Conservation (phyloP, 2,888 invertebrate species). For the Latrodectus elegans region DNA sequence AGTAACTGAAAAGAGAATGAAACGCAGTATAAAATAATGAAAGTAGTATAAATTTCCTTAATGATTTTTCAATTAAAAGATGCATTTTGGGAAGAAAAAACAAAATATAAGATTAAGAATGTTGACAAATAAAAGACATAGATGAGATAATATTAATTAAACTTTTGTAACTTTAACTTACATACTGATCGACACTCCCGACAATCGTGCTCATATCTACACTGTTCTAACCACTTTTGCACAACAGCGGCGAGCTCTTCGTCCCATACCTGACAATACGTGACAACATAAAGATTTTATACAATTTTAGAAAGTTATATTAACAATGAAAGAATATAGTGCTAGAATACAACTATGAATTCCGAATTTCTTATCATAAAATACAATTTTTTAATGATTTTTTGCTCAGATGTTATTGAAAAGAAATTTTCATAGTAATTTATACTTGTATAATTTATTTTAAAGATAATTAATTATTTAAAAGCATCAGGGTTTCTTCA, state of each 20-base stretch:
- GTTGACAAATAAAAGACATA: too few relatives aligned
- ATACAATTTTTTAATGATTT: neutral
- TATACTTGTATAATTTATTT: too few relatives aligned
- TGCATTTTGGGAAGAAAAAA: too few relatives aligned
- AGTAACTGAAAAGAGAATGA: too few relatives aligned
- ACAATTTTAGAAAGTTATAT: neutral
- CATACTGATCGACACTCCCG: constrained; percentile 53
- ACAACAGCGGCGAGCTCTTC: constrained; percentile 59
- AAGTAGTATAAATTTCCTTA: too few relatives aligned
- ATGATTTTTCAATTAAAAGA: too few relatives aligned
- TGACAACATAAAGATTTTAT: neutral
- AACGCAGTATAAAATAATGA: too few relatives aligned
- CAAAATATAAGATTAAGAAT: too few relatives aligned
- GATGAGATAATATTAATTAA: too few relatives aligned
- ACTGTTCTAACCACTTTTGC: constrained; percentile 64
- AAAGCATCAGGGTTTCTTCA: too few relatives aligned
- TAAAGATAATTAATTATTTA: too few relatives aligned
- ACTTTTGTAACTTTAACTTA: constrained; percentile 21
- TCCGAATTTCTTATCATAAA: neutral
- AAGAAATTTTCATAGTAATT: neutral
- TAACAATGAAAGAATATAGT: neutral
- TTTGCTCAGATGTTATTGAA: neutral
- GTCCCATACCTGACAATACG: constrained; percentile 61
- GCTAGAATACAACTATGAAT: neutral
- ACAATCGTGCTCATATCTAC: constrained; percentile 68